Percentiles rank a stretch among this genome's conserved stretches.
phyloP scores from a whole-genome alignment of 2,888 invertebrate genomes.

The Hyles lineata region DNA sequence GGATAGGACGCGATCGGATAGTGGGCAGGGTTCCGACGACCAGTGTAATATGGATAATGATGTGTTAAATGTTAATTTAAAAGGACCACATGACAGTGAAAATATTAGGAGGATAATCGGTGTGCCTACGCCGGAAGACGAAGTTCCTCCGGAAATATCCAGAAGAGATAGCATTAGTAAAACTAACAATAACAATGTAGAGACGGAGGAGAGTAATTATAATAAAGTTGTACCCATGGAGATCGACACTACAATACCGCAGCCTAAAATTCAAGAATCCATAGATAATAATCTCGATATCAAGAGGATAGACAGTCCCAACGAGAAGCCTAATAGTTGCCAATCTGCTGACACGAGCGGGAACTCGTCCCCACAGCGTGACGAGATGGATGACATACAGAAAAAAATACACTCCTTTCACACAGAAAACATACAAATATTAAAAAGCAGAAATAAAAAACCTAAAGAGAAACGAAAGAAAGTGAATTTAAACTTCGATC shows the following conservation, averaged over 20 bases:
- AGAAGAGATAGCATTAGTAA: constrained; percentile 56
- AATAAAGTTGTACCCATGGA: constrained; percentile 78
- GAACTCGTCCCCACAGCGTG: constrained; percentile 78
- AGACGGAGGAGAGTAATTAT: constrained; percentile 69
- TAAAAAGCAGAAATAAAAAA: constrained; percentile 86
- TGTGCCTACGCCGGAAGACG: constrained; percentile 74
- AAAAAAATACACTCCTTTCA: constrained; percentile 87
- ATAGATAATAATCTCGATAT: constrained; percentile 59
- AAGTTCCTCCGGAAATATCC: constrained; percentile 64
- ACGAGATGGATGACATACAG: constrained; percentile 86
- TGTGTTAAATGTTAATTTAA: constrained; percentile 70
- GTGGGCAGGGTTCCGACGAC: constrained; percentile 77
- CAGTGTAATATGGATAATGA: constrained; percentile 75
- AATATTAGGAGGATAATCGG: constrained; percentile 77
- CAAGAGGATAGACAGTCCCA: constrained; percentile 69
- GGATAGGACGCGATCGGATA: constrained; percentile 76
- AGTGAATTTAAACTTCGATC: constrained; percentile 82
- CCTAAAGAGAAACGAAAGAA: constrained; percentile 82
- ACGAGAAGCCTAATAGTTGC: constrained; percentile 70
- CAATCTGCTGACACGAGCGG: constrained; percentile 80
- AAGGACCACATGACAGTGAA: constrained; percentile 69
- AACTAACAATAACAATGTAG: constrained; percentile 72
- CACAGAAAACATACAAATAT: constrained; percentile 85
- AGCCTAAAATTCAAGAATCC: constrained; percentile 69
- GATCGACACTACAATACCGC: constrained; percentile 73